Evolutionary conservation across 2,888 invertebrate species (phyloP).

Genomic region (Ischnura elegans): DNA sequence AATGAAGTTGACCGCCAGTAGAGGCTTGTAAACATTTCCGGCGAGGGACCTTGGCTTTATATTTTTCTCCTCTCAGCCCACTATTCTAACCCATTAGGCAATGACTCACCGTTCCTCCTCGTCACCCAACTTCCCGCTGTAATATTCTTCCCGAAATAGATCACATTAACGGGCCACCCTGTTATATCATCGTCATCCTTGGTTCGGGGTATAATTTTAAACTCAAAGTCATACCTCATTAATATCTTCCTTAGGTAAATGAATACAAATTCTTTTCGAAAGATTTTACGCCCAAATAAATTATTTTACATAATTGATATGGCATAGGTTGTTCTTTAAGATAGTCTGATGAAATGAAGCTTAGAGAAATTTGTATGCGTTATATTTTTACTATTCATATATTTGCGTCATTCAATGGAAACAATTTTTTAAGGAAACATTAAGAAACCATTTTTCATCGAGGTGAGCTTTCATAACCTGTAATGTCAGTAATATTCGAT

Average conservation of each 20-base stretch:
- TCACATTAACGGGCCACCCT: background rate
- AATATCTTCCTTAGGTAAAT: background rate
- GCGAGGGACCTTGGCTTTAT: background rate
- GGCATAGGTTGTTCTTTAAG: too few species aligned
- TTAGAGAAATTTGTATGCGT: too few species aligned
- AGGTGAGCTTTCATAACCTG: too few species aligned
- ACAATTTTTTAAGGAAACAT: too few species aligned
- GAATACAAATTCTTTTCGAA: background rate
- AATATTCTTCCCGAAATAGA: background rate
- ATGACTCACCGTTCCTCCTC: constrained; percentile 26
- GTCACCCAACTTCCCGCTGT: background rate
- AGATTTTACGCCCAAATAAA: background rate
- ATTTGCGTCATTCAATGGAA: too few species aligned
- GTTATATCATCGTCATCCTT: background rate
- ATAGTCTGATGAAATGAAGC: too few species aligned
- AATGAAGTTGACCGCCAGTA: constrained; percentile 24
- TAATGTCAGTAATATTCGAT: too few species aligned
- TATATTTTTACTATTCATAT: too few species aligned
- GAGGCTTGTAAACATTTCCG: constrained; percentile 30
- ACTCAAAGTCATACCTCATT: background rate
- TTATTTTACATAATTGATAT: too few species aligned
- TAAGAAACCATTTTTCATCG: too few species aligned
- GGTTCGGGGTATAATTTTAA: background rate
- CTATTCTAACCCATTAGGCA: background rate
- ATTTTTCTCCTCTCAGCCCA: background rate